Evolutionary conservation across 2,797 vertebrate genomes (phyloP).

Genomic region (Ciconia nigra): DNA sequence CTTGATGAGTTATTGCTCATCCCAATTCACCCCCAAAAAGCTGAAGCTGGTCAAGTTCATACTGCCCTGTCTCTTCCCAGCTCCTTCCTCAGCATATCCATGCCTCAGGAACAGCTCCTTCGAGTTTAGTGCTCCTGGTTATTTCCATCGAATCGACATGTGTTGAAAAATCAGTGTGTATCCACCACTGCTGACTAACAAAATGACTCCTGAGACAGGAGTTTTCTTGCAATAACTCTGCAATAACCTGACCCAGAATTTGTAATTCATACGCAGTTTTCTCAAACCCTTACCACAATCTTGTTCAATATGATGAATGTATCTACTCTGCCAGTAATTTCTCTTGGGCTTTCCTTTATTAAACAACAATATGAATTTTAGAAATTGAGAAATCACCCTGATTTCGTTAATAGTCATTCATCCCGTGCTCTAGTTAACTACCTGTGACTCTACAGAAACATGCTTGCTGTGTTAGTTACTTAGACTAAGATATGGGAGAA

Average conservation of each 20-base stretch:
- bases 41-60: background rate
- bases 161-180: background rate
- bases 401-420: background rate
- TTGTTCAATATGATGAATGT: background rate
- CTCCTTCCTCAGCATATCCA: background rate
- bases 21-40: background rate
- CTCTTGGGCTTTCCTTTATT: background rate
- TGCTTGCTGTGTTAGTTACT: background rate
- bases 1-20: background rate
- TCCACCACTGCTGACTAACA: background rate
- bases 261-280: background rate
- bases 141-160: background rate
- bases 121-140: background rate
- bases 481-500: background rate
- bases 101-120: background rate
- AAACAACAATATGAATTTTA: background rate
- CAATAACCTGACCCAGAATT: background rate
- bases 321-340: background rate
- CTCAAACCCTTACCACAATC: background rate
- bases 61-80: background rate
- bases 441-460: background rate
- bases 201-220: background rate
- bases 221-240: background rate
- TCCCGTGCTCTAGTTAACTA: background rate
- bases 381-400: background rate